phyloP scores from a whole-genome alignment of 2,797 vertebrate species.

The Coregonus suidteri region DNA sequence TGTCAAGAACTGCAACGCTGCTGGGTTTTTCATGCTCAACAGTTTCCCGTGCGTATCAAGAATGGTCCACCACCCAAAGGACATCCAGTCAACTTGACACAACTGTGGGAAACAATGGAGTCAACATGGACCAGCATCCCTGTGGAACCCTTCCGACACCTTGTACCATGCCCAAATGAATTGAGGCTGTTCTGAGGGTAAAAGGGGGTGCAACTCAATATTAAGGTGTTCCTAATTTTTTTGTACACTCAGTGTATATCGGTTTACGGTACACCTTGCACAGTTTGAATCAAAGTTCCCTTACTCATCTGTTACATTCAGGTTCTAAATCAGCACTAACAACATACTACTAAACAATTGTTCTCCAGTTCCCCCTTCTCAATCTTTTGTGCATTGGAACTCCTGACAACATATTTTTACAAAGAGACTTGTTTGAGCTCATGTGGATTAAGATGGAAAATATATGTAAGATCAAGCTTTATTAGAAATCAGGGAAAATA shows the following conservation, averaged over 20 bases:
- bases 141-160: too few relatives aligned
- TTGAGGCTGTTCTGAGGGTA: too few relatives aligned
- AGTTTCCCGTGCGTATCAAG: too few relatives aligned
- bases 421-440: not conserved
- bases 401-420: not conserved
- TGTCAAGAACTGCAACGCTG: too few relatives aligned
- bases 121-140: too few relatives aligned
- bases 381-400: not conserved
- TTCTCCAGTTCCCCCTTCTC: not conserved
- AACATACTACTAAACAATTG: not conserved
- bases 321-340: not conserved
- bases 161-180: too few relatives aligned
- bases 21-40: too few relatives aligned
- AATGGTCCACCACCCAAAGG: too few relatives aligned
- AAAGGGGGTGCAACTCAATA: too few relatives aligned
- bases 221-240: too few relatives aligned
- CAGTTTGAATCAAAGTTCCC: not conserved
- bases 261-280: not conserved
- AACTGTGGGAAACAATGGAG: too few relatives aligned
- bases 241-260: not conserved
- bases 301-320: not conserved
- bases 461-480: not conserved
- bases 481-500: not conserved
- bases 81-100: too few relatives aligned
- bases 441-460: not conserved